Percentiles rank a stretch among this genome's conserved stretches.
Conservation (phyloP, 2,113 vertebrate genomes). For the Poecile atricapillus region DNA sequence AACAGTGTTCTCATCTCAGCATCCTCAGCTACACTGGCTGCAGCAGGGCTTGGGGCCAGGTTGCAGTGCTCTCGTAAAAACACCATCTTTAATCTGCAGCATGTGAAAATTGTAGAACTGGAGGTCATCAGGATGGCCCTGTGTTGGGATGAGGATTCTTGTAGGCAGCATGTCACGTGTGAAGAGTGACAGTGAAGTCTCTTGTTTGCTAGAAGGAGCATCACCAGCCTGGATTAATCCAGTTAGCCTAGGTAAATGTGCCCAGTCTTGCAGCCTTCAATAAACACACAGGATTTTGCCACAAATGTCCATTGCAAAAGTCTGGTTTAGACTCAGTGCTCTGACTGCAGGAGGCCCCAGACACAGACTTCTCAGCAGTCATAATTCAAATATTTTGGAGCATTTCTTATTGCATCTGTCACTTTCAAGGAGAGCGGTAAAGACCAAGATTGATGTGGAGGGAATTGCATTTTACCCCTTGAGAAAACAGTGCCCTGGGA, state of each 20-base stretch:
- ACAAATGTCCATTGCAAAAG: neutral
- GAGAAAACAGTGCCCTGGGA: neutral
- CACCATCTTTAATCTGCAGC: neutral
- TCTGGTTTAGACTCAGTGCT: neutral
- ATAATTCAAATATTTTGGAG: neutral
- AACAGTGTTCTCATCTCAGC: neutral
- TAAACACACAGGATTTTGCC: neutral
- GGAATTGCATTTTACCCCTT: neutral
- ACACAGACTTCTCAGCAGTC: neutral
- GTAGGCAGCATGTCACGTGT: rapidly evolving
- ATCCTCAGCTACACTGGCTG: rapidly evolving
- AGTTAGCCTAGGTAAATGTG: neutral
- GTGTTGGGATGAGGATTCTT: neutral
- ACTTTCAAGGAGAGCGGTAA: neutral
- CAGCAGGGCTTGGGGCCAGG: neutral
- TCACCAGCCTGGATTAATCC: neutral
- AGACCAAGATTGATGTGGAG: neutral
- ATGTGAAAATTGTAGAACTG: neutral
- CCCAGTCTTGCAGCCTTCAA: neutral
- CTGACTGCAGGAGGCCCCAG: neutral
- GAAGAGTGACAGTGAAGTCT: neutral
- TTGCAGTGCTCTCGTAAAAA: neutral
- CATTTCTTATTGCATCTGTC: neutral
- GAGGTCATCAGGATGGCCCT: neutral
- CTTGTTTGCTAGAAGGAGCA: neutral